These are phyloP conservation scores for Branchipolynoe longqiensis DNA, from an alignment of 2,888 invertebrate species.

Conservation along the genomic window DNA sequence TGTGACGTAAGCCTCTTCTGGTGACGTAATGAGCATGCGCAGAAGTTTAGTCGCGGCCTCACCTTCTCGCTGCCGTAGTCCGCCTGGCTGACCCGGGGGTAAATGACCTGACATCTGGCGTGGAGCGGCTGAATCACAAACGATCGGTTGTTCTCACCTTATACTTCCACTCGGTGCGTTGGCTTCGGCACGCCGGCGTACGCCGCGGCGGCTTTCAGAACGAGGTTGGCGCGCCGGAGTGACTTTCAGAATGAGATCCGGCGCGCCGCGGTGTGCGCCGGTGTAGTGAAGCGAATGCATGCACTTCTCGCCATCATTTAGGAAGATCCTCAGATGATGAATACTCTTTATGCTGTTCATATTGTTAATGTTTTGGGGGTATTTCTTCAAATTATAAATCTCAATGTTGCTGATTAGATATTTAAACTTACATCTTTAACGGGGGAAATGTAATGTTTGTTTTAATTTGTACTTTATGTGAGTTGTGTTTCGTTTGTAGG, in stretches of 20 bases:
- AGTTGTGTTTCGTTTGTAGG: neutral
- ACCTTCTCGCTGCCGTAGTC: slow-evolving; percentile 36
- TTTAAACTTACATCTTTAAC: neutral
- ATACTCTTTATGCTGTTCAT: neutral
- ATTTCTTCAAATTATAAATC: too few relatives aligned
- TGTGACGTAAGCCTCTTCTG: slow-evolving; percentile 44
- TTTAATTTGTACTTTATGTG: neutral
- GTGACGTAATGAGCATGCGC: slow-evolving; percentile 52
- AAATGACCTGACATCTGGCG: slow-evolving; percentile 57
- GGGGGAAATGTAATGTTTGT: neutral
- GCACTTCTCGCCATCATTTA: neutral
- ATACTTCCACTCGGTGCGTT: too few relatives aligned
- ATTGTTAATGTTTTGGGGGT: too few relatives aligned
- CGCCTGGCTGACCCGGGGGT: slow-evolving; percentile 52
- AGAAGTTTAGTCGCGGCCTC: slow-evolving; percentile 48
- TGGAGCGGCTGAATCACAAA: slow-evolving; percentile 50
- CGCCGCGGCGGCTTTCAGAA: too few relatives aligned
- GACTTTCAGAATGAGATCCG: too few relatives aligned
- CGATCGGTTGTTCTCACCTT: slow-evolving; percentile 38
- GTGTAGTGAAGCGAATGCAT: too few relatives aligned
- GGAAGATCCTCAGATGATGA: neutral
- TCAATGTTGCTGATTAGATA: too few relatives aligned
- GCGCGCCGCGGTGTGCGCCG: too few relatives aligned
- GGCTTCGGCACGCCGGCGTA: too few relatives aligned
- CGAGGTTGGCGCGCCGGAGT: too few relatives aligned